Base-by-base conservation (phyloP, 2,797 vertebrate species). In the Bufotes viridis region DNA sequence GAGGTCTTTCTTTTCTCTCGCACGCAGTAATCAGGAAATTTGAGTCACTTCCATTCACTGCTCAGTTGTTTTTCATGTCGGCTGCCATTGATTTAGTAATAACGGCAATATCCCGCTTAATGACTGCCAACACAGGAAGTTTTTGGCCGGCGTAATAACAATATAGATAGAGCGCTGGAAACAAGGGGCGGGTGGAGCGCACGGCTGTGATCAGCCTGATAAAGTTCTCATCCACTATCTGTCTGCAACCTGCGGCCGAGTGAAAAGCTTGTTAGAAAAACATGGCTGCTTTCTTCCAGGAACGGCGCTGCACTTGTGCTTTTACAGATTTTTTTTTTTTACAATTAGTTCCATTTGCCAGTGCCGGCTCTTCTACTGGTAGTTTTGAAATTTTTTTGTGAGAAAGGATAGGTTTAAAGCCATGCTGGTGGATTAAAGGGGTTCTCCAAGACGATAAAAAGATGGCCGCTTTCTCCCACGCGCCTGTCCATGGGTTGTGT, bases 81-180 rank as follows among this genome's bases (percentile, higher is more conserved):
- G 83, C 70, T 53, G 42, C 29, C 69, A 84, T 84, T 76, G 70
- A 84, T 84, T 76, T 75, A 63, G 83, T 13, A 76, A 84, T 76
- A 84, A 76, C 57, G 18, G 83, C 57, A 24, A 76, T 84, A 76
- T 60, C 34, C 29, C 0, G 69, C 70, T 18, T 18, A 49, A 49
- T 84, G 70, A 63, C 83, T 76, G 83, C 83, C 83, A 78, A 29
- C 58, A 85, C 83, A 85, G 83, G 83, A 85, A 85, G 83, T 85
- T 85, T 78, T 85, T 85, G 83, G 72, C 49, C 42, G 7, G 83
- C 51, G 88, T 9, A 29, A 0, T 18, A 7, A 0, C 42, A 24
- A 86, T 90, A 81, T 42, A 57, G 83, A 74, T 79, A 90, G 51
- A 53, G 83, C 17, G 61, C 57, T 85, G 83, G 83, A 78, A 76